A percentile compares a stretch with the other conserved stretches of the same genome.
phyloP scores from a whole-genome alignment of 2,797 vertebrate genomes.

The Pangasius mekongensis region DNA sequence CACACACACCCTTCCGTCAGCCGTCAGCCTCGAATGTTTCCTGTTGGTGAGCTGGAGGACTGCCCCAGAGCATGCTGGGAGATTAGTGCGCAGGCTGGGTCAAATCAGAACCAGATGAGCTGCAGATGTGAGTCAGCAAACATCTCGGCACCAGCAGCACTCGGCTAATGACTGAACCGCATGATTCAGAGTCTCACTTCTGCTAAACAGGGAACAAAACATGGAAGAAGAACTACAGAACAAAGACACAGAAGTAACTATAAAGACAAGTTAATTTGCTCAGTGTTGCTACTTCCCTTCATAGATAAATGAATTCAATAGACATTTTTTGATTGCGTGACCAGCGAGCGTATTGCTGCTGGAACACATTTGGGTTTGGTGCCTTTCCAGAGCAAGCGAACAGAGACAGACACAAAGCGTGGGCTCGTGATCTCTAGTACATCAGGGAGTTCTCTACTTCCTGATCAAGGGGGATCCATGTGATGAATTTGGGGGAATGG shows the following conservation, averaged over 20 bases:
- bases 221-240: conserved; percentile 22
- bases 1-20: conserved; percentile 29
- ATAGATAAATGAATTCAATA: neutral
- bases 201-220: conserved; percentile 21
- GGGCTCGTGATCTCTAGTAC: conserved; percentile 20
- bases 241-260: conserved; percentile 37
- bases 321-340: neutral
- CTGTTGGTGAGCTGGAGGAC: conserved; percentile 65
- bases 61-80: conserved; percentile 57
- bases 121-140: conserved; percentile 56
- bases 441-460: conserved; percentile 24
- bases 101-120: conserved; percentile 62
- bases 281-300: conserved; percentile 24
- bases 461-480: conserved; percentile 11
- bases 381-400: conserved; percentile 2
- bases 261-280: conserved; percentile 11
- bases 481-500: conserved; percentile 16
- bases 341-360: neutral
- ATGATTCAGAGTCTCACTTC: conserved; percentile 43
- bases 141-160: conserved; percentile 43
- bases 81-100: conserved; percentile 45
- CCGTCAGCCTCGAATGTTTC: conserved; percentile 67
- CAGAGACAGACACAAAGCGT: neutral
- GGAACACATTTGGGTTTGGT: neutral
- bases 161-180: conserved; percentile 15